These are phyloP conservation scores for Agrotis exclamationis DNA, from an alignment of 2,888 invertebrate genomes.

Conservation along the genomic window DNA sequence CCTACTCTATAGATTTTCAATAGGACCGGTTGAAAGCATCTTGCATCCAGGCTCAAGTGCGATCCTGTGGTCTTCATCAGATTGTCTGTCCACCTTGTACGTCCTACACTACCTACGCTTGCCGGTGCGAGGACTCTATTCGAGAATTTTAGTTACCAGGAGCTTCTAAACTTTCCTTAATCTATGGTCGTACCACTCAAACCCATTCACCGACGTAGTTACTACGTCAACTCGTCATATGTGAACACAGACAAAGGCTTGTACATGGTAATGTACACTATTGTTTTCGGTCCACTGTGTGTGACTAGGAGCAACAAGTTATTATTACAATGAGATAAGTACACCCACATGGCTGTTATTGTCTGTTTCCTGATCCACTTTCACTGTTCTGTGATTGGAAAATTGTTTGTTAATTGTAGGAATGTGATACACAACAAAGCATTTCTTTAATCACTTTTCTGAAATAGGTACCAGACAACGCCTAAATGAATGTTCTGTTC, in stretches of 20 bases:
- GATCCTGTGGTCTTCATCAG: too few relatives aligned
- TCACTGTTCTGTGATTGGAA: slow-evolving; percentile 41
- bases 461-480: too few relatives aligned
- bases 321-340: slow-evolving; percentile 52
- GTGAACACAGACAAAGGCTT: slow-evolving; percentile 36
- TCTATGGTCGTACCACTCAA: slow-evolving; percentile 32
- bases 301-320: slow-evolving; percentile 46
- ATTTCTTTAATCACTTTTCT: background rate
- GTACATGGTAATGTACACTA: slow-evolving; percentile 53
- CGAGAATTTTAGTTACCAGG: too few relatives aligned
- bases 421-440: background rate
- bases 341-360: slow-evolving; percentile 28
- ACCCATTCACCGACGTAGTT: slow-evolving; percentile 12
- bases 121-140: too few relatives aligned
- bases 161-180: slow-evolving; percentile 1
- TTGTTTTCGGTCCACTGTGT: slow-evolving; percentile 62
- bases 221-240: slow-evolving; percentile 36
- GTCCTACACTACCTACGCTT: too few relatives aligned
- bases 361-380: slow-evolving; percentile 51
- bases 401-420: slow-evolving; percentile 24
- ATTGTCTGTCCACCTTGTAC: too few relatives aligned
- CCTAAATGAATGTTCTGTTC: too few relatives aligned
- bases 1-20: too few relatives aligned
- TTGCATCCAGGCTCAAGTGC: too few relatives aligned
- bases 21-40: too few relatives aligned